phyloP scores from a whole-genome alignment of 2,797 vertebrate genomes.

The Podarcis siculus region DNA sequence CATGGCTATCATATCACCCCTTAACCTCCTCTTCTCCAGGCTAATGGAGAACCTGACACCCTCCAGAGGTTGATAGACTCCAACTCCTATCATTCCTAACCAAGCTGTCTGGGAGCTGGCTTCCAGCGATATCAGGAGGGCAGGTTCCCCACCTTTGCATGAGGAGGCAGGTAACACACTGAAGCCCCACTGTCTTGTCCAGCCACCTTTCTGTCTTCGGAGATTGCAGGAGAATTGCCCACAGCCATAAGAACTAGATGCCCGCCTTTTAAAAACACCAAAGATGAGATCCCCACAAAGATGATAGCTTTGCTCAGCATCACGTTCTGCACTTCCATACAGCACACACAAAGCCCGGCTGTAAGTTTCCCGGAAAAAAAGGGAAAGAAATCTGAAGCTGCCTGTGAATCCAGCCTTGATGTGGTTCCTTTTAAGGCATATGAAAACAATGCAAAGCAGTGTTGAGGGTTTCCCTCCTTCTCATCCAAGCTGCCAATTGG shows the following conservation, averaged over 20 bases:
- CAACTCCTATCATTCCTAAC: too few species aligned
- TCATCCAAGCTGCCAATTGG: slow-evolving; percentile 7
- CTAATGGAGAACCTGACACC: too few species aligned
- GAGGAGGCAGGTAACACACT: not conserved
- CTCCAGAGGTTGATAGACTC: too few species aligned
- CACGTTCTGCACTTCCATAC: not conserved
- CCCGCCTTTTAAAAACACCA: not conserved
- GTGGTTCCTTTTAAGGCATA: not conserved
- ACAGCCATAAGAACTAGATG: not conserved
- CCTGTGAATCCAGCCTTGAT: not conserved
- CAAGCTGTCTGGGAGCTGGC: too few species aligned
- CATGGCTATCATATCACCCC: too few species aligned
- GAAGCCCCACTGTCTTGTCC: not conserved
- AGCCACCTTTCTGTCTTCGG: not conserved
- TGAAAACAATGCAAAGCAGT: slow-evolving; percentile 4
- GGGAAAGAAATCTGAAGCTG: not conserved
- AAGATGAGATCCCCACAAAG: not conserved
- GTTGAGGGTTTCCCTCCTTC: not conserved
- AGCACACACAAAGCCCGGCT: not conserved
- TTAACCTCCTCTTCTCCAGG: too few species aligned
- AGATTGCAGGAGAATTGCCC: not conserved
- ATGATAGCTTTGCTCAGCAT: not conserved
- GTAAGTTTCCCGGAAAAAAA: not conserved
- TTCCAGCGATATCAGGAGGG: too few species aligned
- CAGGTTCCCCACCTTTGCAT: too few species aligned